Evolutionary conservation across 2,797 vertebrate species (phyloP), one percentile per base, ranked within the genome.

Genomic region (Microctenopoma lineatum): DNA sequence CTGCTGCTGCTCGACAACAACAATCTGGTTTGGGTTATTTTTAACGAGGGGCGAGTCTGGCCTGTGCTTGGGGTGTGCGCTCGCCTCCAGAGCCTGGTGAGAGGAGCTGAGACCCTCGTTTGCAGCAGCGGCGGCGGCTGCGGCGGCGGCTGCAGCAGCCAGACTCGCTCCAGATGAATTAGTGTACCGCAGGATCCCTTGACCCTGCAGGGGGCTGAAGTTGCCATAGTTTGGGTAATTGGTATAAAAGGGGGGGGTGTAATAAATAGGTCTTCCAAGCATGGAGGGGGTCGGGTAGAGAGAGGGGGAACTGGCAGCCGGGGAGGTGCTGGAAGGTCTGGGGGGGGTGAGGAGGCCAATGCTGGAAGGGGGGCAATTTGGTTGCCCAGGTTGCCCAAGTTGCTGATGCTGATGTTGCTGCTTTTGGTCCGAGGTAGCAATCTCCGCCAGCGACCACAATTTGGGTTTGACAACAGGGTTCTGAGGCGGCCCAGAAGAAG

Each of bases 201-300:
- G 97, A 86, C 96, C 95, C 92, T 97, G 97, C 81, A 98, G 94
- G 38, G 95, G 95, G 84, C 95, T 96, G 86, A 99, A 97, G 95
- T 96, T 98, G 89, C 96, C 96, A 92, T 99, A 99, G 96, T 97
- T 98, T 92, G 96, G 96, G 88, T 98, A 99, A 93, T 95, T 97
- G 93, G 96, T 94, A 79, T 99, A 99, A 96, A 99, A 99, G 89
- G 97, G 97, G 70, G 98, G 95, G 7, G 97, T 96, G 93, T 99
- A 99, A 92, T 99, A 99, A 93, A 99, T 96, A 90, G 96, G 97
- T 83, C 97, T 96, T 89, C 96, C 97, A 56, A 99, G 93, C 77
- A 98, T 96, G 76, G 98, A 96, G 56, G 96, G 94, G 69, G 96
- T 90, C 5, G 96, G 89, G 88, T 97, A 98, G 80, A 96, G 95